Evolutionary conservation across 2,797 vertebrate species (phyloP).

Genomic region (Telmatherina bonti): DNA sequence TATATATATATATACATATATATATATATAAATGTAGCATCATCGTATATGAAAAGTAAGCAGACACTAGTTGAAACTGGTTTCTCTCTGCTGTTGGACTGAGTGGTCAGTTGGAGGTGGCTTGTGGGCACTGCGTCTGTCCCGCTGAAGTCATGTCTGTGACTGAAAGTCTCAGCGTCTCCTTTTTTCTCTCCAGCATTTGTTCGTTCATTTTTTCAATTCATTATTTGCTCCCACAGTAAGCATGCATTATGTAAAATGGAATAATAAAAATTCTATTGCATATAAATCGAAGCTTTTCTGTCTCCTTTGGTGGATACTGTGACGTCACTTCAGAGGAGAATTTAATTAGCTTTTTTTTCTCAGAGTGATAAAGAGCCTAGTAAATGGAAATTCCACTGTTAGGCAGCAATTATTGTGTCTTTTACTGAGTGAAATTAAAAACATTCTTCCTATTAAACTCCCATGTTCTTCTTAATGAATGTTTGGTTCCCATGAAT

Average conservation of each 20-base stretch:
- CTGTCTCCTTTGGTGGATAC: conserved; percentile 15
- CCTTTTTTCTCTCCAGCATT: conserved; percentile 31
- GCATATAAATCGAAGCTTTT: neutral
- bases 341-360: conserved; percentile 43
- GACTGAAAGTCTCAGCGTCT: conserved; percentile 55
- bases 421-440: conserved; percentile 74
- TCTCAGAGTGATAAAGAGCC: conserved; percentile 50
- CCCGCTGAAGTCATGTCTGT: conserved; percentile 77
- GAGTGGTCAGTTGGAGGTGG: conserved; percentile 62
- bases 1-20: no score
- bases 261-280: conserved; percentile 11
- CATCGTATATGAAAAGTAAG: conserved; percentile 24
- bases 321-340: conserved; percentile 33
- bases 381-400: conserved; percentile 74
- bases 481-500: conserved; percentile 66
- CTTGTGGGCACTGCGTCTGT: conserved; percentile 52
- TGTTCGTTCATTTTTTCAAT: conserved; percentile 23
- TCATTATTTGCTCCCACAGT: conserved; percentile 55
- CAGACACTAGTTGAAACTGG: conserved; percentile 15
- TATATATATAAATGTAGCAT: no score
- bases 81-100: conserved; percentile 35
- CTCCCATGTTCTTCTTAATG: conserved; percentile 50
- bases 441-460: conserved; percentile 71
- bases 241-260: conserved; percentile 28
- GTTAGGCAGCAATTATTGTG: conserved; percentile 66